These are phyloP conservation scores for Tetheella fluctuosa DNA, from an alignment of 2,888 invertebrate genomes.

Conservation along the genomic window DNA sequence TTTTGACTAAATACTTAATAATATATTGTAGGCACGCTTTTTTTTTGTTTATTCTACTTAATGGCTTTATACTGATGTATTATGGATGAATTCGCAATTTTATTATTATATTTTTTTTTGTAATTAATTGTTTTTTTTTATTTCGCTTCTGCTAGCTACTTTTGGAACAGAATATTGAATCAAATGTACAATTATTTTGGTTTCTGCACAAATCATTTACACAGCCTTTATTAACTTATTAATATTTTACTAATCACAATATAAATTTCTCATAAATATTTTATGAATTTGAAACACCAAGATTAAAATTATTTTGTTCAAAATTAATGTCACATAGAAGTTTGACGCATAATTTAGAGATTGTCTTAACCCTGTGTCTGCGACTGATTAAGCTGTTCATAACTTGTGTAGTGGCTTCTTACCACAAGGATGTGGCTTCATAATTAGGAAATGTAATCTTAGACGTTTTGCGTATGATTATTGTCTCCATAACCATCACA, in stretches of 20 bases:
- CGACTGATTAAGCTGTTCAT: no score
- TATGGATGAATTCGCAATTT: slow-evolving; percentile 40
- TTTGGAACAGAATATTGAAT: slow-evolving; percentile 43
- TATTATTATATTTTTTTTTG: slow-evolving; percentile 26
- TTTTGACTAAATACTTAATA: slow-evolving; percentile 33
- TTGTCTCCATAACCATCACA: no score
- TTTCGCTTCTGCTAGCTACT: slow-evolving; percentile 35
- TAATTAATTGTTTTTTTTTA: slow-evolving; percentile 39
- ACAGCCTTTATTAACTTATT: not conserved
- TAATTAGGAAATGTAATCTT: no score
- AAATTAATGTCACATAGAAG: not conserved
- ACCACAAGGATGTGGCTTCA: no score
- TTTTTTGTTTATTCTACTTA: slow-evolving; percentile 19
- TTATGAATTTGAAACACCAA: not conserved
- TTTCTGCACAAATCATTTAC: slow-evolving; percentile 18
- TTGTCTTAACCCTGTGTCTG: no score
- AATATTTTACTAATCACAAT: not conserved
- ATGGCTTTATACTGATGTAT: slow-evolving; percentile 25
- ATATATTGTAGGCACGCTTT: slow-evolving; percentile 43
- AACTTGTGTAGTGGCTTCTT: not conserved
- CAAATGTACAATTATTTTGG: slow-evolving; percentile 53
- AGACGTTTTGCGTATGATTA: no score
- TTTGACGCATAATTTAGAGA: no score
- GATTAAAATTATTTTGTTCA: not conserved
- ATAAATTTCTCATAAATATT: not conserved